Base-by-base conservation (phyloP, 1,140 invertebrate genomes). In the Procambarus clarkii region DNA sequence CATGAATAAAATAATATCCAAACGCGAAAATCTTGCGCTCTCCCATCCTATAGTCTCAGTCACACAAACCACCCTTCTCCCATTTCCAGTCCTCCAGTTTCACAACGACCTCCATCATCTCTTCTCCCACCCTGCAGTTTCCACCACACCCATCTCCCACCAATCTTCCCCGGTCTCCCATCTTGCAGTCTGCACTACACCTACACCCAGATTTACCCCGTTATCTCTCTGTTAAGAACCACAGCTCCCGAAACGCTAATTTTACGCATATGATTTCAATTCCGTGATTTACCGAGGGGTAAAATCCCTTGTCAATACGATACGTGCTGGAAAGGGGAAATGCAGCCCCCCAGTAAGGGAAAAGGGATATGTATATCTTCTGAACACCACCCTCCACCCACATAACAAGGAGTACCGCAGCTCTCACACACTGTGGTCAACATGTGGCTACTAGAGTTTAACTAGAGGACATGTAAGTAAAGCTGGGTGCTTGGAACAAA, bases 201-300 rank as follows among this genome's bases (percentile, higher is more conserved):
- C 64, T 69, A 69, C 64, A 69, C 64, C 13, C 18, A 69, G 18
- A 69, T 69, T 69, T 0, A 69, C 64, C 64, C 64, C 18, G 64
- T 69, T 69, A 69, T 18, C 64, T 69, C 64, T 18, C 64, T 69
- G 11, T 21, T 69, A 69, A 69, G 64, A 69, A 11, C 64, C 64
- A 69, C 11, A 69, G 13, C 64, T 69, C 64, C 64, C 64, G 13
- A 69, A 11, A 69, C 64, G 18, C 64, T 69, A 69, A 69, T 69
- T 69, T 69, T 69, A 69, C 64, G 64, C 64, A 69, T 69, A 69
- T 69, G 64, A 69, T 69, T 69, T 69, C 64, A 69, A 69, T 69
- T 69, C 64, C 64, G 64, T 21, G 64, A 69, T 21, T 69, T 69
- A 18, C 64, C 21, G 64, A 69, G 18, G 64, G 64, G 64, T 69